These are phyloP conservation scores for Coregonus sp. DNA, from an alignment of 2,797 vertebrate genomes.

Conservation along the genomic window DNA sequence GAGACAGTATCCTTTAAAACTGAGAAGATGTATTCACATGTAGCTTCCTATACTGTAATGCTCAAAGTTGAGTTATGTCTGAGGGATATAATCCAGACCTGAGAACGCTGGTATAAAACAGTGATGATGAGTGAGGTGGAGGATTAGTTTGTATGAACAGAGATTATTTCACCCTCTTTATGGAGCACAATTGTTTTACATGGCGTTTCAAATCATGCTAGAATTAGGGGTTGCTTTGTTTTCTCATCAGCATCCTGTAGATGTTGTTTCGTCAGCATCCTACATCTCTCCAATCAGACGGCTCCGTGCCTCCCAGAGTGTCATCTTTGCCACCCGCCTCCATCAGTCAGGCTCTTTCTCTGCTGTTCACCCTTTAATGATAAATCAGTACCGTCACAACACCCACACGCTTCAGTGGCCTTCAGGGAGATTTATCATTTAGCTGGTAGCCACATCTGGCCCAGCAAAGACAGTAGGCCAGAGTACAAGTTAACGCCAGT, in stretches of 20 bases:
- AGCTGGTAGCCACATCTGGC: slow-evolving; percentile 51
- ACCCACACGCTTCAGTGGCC: background rate
- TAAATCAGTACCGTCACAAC: slow-evolving; percentile 24
- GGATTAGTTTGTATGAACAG: slow-evolving; percentile 13
- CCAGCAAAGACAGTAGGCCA: slow-evolving; percentile 38
- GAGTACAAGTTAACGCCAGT: too few relatives aligned
- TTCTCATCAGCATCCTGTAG: background rate
- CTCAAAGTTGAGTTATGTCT: background rate
- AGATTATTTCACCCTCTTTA: slow-evolving; percentile 42
- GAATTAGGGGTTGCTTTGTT: slow-evolving; percentile 26
- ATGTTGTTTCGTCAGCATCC: slow-evolving; percentile 41
- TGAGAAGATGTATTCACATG: background rate
- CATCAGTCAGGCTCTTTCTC: slow-evolving; percentile 26
- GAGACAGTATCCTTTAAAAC: background rate
- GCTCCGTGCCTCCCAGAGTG: slow-evolving; percentile 46
- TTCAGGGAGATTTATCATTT: background rate
- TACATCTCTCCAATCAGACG: slow-evolving; percentile 48
- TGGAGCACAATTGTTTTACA: slow-evolving; percentile 40
- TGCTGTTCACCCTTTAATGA: slow-evolving; percentile 25
- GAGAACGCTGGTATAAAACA: slow-evolving; percentile 26
- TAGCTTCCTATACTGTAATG: background rate
- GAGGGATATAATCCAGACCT: background rate
- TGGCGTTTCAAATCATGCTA: slow-evolving; percentile 35
- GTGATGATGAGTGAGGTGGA: slow-evolving; percentile 1
- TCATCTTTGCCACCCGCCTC: slow-evolving; percentile 46